A percentile compares a stretch with the other conserved stretches of the same genome.
Evolutionary conservation across 2,113 vertebrate species (phyloP).

Genomic region (Vulpes ferrilata): DNA sequence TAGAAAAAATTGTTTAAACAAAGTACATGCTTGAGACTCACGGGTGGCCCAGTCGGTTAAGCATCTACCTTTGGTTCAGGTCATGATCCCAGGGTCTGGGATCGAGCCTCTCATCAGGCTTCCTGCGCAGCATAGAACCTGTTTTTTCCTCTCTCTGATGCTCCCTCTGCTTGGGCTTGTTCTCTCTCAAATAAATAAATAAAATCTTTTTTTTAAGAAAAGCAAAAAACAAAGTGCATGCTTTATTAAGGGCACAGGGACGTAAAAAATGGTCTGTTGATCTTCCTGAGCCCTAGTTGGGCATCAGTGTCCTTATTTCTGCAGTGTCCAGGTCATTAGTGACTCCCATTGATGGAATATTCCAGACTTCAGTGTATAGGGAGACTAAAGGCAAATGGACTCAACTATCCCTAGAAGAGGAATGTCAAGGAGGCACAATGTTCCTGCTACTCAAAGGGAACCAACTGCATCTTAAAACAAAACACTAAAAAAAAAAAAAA

Average conservation of each 20-base stretch:
- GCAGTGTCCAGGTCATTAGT: background rate
- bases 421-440: background rate
- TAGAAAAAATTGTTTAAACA: conserved; percentile 9
- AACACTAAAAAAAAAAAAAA: background rate
- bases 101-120: no score
- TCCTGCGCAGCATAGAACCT: no score
- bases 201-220: no score
- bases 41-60: no score
- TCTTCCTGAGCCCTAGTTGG: background rate
- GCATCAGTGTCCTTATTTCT: background rate
- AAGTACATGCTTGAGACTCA: background rate
- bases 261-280: background rate
- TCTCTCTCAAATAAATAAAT: no score
- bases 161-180: no score
- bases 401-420: background rate
- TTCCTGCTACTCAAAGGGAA: background rate
- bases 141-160: no score
- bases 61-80: no score
- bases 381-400: background rate
- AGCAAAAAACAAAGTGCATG: background rate
- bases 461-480: background rate
- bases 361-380: background rate
- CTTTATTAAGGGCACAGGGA: background rate
- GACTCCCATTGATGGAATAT: background rate
- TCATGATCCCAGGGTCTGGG: no score